Conservation (phyloP, 53 echinoderm and acorn worm species). For the Hippasteria phrygiana region DNA sequence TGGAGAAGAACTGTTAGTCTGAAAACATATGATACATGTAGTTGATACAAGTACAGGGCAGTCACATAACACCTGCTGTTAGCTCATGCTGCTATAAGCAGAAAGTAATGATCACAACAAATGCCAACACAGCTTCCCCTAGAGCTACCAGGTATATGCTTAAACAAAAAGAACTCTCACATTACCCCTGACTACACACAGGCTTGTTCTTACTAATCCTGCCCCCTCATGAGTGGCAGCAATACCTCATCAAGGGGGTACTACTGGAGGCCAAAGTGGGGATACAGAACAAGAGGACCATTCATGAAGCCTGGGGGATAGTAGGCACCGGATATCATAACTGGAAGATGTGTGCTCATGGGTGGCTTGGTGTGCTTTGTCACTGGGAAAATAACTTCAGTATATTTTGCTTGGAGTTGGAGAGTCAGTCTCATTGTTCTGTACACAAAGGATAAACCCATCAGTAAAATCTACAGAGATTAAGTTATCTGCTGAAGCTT, state of each 20-base stretch:
- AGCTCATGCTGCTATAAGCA: constrained; percentile 3
- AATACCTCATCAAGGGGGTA: background rate
- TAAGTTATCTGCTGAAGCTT: background rate
- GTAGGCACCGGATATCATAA: background rate
- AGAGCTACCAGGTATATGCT: background rate
- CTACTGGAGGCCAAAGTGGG: background rate
- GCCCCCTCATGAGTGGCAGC: background rate
- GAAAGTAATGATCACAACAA: background rate
- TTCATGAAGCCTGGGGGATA: constrained; percentile 6
- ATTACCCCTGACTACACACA: background rate
- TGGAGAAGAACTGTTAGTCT: no score
- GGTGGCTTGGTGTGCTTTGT: background rate
- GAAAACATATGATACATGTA: background rate
- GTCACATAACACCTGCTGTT: constrained; percentile 30
- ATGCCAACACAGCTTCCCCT: background rate
- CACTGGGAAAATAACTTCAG: background rate
- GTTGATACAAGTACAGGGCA: background rate
- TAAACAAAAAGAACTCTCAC: background rate
- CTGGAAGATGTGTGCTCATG: background rate
- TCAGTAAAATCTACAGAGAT: background rate
- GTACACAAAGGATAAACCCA: background rate
- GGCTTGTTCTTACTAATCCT: background rate
- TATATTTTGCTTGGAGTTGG: background rate
- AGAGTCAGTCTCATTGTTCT: background rate
- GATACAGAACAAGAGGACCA: constrained; percentile 6